Percentiles rank a stretch among this genome's conserved stretches.
Evolutionary conservation across 37 sponge, comb jelly and placozoan genomes (phyloP).

Genomic region (Geodia barretti): DNA sequence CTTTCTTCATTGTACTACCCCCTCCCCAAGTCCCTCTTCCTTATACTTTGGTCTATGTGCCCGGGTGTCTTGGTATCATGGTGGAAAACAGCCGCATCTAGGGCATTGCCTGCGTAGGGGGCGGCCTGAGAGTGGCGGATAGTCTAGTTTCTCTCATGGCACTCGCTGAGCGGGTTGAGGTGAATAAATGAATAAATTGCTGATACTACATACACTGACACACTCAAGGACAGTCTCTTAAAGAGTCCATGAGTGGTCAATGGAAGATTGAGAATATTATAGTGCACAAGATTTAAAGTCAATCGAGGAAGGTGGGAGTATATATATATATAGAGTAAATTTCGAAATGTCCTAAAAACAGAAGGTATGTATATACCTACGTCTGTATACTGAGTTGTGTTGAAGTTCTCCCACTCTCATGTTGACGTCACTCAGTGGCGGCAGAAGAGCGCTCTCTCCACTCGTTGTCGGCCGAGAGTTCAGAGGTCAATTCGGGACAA

Average conservation of each 20-base stretch:
- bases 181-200: too few species aligned
- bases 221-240: background rate
- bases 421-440: conserved; percentile 31
- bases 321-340: background rate
- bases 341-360: too few species aligned
- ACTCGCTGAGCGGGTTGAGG: conserved; percentile 11
- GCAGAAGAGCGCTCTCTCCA: conserved; percentile 12
- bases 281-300: background rate
- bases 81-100: conserved; percentile 17
- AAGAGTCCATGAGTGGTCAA: background rate
- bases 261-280: too few species aligned
- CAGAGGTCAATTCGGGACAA: conserved; percentile 17
- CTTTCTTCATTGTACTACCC: too few species aligned
- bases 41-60: too few species aligned
- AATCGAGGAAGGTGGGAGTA: background rate
- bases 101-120: conserved; percentile 36
- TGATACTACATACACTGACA: too few species aligned
- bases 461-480: conserved; percentile 22
- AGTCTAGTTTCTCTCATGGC: conserved; percentile 29
- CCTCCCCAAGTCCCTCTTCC: too few species aligned
- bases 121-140: conserved; percentile 30
- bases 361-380: too few species aligned
- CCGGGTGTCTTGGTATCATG: conserved; percentile 40
- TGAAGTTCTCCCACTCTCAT: conserved; percentile 34
- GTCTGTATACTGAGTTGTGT: background rate